phyloP scores from a whole-genome alignment of 2,113 vertebrate species.

The Thalassoma bifasciatum region DNA sequence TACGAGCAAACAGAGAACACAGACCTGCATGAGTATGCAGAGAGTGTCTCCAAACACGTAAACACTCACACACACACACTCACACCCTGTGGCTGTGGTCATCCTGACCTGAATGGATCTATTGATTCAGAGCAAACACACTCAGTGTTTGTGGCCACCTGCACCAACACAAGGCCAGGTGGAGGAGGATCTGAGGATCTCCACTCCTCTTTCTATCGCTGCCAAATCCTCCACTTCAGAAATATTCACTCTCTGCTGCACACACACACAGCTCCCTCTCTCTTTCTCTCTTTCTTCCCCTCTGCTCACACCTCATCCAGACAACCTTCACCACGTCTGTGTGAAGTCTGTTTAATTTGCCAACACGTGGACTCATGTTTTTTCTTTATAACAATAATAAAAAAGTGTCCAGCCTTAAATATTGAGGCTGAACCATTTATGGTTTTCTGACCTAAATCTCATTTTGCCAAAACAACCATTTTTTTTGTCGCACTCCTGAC shows the following conservation, averaged over 20 bases:
- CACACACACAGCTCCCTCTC: background rate
- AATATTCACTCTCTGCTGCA: background rate
- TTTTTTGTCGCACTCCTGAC: too few relatives aligned
- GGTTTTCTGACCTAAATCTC: too few relatives aligned
- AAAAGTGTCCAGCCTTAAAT: too few relatives aligned
- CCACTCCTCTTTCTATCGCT: slow-evolving; percentile 12
- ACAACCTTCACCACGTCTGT: too few relatives aligned
- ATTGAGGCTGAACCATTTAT: too few relatives aligned
- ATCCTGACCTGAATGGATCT: slow-evolving; percentile 26
- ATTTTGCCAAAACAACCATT: too few relatives aligned
- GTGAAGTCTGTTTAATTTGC: too few relatives aligned
- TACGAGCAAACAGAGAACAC: too few relatives aligned
- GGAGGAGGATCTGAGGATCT: slow-evolving; percentile 27
- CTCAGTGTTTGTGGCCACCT: slow-evolving; percentile 45
- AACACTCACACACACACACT: slow-evolving; percentile 4
- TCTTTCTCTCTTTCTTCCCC: background rate
- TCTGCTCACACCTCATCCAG: too few relatives aligned
- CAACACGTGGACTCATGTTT: too few relatives aligned
- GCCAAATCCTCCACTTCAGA: slow-evolving; percentile 44
- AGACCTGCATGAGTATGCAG: background rate
- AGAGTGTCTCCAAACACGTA: slow-evolving; percentile 1
- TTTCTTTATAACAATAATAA: too few relatives aligned
- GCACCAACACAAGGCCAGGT: slow-evolving; percentile 63
- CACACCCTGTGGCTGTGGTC: slow-evolving; percentile 21
- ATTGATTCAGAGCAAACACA: slow-evolving; percentile 57